Evolutionary conservation across 2,888 invertebrate species (phyloP), one percentile per base, ranked within the genome.

Genomic region (Augiades crinisus): DNA sequence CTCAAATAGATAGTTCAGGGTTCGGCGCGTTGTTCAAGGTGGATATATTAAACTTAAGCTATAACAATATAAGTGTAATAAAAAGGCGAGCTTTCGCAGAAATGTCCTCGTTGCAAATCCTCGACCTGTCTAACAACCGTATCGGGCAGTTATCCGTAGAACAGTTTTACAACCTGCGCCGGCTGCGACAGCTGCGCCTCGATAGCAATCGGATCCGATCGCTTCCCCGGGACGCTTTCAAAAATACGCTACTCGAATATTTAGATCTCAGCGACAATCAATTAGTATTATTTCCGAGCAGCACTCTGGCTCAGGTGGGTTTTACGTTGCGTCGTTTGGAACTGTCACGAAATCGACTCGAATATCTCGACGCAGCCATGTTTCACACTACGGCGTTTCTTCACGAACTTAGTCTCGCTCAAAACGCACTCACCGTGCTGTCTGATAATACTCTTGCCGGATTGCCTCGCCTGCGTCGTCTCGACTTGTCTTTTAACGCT

Each of bases 381-480:
- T 95, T 96, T 63, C 93, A 69, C 34, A 62, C 73, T 0, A 75
- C 94, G 14, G 92, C 95, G 6, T 94, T 93, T 67, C 80, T 96
- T 16, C 92, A 94, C 43, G 92, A 93, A 59, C 85, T 96, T 22
- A 93, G 94, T 70, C 78, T 96, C 53, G 93, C 94, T 2, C 90
- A 89, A 60, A 96, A 96, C 75, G 92, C 93, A 57, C 90, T 96
- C 40, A 94, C 94, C 0, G 94, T 95, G 52, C 81, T 96, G 34
- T 94, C 95, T 0, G 96, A 96, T 70, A 95, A 95, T 70, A 95
- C 95, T 1, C 95, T 96, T 67, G 93, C 93, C 1, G 93, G 94
- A 50, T 83, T 96, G 13, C 91, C 93, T 27, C 92, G 93, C 59
- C 87, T 96, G 43, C 91, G 94, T 56, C 91, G 92, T 51, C 83